phyloP scores from a whole-genome alignment of 2,888 invertebrate species.

The Meliscaeva auricollis region DNA sequence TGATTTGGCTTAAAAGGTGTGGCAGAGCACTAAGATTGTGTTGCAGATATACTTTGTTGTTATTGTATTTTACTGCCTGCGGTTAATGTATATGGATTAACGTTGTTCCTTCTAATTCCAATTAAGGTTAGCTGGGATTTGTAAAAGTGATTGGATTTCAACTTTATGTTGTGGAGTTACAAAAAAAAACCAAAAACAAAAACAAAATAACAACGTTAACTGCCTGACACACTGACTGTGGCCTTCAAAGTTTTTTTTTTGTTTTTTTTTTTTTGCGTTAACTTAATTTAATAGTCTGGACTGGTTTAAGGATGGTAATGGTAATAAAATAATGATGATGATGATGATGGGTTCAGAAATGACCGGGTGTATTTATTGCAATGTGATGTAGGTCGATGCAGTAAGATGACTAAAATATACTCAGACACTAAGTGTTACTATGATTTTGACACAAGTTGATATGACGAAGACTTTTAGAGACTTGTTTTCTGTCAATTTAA shows the following conservation, averaged over 20 bases:
- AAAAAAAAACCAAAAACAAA: background rate
- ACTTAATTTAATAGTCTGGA: constrained; percentile 41
- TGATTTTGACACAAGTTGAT: background rate
- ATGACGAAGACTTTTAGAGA: background rate
- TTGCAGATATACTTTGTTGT: constrained; percentile 53
- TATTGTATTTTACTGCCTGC: constrained; percentile 8
- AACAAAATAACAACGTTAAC: constrained; percentile 15
- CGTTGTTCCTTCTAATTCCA: constrained; percentile 71
- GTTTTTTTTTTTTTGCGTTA: too few species aligned
- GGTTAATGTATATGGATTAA: constrained; percentile 53
- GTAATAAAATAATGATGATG: background rate
- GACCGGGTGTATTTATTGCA: constrained; percentile 61
- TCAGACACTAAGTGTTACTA: background rate
- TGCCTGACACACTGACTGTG: constrained; percentile 73
- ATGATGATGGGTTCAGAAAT: constrained; percentile 23
- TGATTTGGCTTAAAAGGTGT: constrained; percentile 62
- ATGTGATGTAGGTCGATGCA: constrained; percentile 66
- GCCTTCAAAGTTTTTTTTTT: constrained; percentile 68
- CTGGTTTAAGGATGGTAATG: constrained; percentile 24
- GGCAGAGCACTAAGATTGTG: constrained; percentile 49
- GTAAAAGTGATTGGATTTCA: constrained; percentile 71
- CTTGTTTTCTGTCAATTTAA: too few species aligned
- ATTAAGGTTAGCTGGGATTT: constrained; percentile 69
- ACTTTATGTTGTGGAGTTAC: constrained; percentile 28
- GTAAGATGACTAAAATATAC: background rate